These are phyloP conservation scores for Anhinga rufa DNA, from an alignment of 2,113 vertebrate genomes.

Conservation along the genomic window DNA sequence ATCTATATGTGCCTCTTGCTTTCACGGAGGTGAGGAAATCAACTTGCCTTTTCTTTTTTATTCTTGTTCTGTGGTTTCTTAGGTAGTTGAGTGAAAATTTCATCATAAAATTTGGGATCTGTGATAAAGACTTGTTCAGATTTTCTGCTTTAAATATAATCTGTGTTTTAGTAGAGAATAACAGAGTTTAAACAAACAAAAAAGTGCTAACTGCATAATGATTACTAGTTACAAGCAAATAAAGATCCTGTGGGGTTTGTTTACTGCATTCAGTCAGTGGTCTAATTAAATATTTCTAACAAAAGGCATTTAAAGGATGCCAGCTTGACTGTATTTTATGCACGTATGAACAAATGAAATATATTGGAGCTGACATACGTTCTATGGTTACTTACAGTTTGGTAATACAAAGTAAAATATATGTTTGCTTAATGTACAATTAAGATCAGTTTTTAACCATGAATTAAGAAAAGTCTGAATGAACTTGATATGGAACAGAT, in stretches of 20 bases:
- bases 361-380: constrained; percentile 16
- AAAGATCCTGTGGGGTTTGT: not conserved
- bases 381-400: constrained; percentile 31
- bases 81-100: not conserved
- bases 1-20: not conserved
- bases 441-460: not conserved
- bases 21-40: not conserved
- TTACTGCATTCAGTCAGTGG: not conserved
- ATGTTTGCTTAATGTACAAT: not conserved
- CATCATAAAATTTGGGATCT: not conserved
- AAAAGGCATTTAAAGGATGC: constrained; percentile 50
- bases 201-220: constrained; percentile 11
- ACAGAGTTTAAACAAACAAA: not conserved
- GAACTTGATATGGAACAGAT: not conserved
- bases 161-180: not conserved
- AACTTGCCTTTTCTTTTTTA: not conserved
- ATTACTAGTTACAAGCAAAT: constrained; percentile 25
- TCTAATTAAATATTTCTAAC: constrained; percentile 63
- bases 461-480: not conserved
- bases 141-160: not conserved
- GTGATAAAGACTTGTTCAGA: not conserved
- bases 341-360: constrained; percentile 59
- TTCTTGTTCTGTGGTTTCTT: not conserved
- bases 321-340: constrained; percentile 42
- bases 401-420: constrained; percentile 24